Evolutionary conservation across 2,888 invertebrate genomes (phyloP), one percentile per base, ranked within the genome.

Genomic region (Thumatha senex): DNA sequence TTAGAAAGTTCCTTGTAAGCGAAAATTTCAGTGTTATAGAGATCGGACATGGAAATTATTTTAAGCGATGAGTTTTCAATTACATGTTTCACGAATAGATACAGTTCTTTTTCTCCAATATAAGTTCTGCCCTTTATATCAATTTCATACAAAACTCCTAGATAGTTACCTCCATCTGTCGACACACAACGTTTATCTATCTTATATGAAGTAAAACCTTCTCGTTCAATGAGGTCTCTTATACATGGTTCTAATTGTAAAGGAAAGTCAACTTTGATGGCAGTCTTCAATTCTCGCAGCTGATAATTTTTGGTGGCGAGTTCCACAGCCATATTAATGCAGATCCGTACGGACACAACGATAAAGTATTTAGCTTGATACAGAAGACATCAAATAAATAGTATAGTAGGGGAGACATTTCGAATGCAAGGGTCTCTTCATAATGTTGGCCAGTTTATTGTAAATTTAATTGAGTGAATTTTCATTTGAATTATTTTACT

Each of bases 31-130:
- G 59, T 72, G 2, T 40, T 49, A 40, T 76, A 81, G 0, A 73
- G 51, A 50, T 74, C 70, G 5, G 54, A 39, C 8, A 78, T 18
- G 0, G 74, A 61, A 18, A 75, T 49, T 1, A 76, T 52, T 36
- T 68, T 56, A 5, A 74, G 13, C 29, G 60, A 46, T 40, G 11
- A 61, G n/a, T n/a, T 57, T 4, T 66, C 46, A 1, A 43, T 43
- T 9, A 70, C 62, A 2, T 65, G 63, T 58, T 86, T 85, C 0
- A 81, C 53, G 42, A 84, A 85, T n/a, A 85, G 51, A 14, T 78
- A 64, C 0, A 72, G 68, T 59, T 78, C 77, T 57, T 79, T 77
- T 0, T 59, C 45, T 0, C 75, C 79, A 2, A 65, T 42, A 4
- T 51, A 51, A 0, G 82, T 78, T 62, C 64, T 56, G 8, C 82